These are phyloP conservation scores for Antheraea yamamai DNA, from an alignment of 2,888 invertebrate genomes.

Conservation along the genomic window DNA sequence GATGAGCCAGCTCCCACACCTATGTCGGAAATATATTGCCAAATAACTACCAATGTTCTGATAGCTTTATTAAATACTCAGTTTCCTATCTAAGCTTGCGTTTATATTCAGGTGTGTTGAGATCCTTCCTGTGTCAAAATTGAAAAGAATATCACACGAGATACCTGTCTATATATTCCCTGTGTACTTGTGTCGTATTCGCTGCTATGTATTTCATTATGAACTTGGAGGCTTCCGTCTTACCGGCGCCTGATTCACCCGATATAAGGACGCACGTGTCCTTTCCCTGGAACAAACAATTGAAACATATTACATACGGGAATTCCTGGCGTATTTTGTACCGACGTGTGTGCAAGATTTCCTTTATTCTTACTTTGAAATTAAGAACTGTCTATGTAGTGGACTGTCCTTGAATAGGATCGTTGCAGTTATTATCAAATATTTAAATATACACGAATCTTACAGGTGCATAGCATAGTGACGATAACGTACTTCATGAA, in stretches of 20 bases:
- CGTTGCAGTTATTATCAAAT: too few species aligned
- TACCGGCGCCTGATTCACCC: slow-evolving; percentile 98
- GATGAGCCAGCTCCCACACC: background rate
- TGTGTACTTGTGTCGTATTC: slow-evolving; percentile 95
- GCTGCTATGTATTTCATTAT: slow-evolving; percentile 99
- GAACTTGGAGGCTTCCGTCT: slow-evolving; percentile 99
- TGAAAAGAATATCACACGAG: background rate
- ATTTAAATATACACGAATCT: too few species aligned
- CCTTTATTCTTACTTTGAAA: too few species aligned
- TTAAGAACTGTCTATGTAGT: too few species aligned
- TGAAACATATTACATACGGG: background rate
- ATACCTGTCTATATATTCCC: slow-evolving; percentile 95
- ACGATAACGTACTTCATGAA: too few species aligned
- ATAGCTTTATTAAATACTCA: too few species aligned
- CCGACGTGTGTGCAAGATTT: too few species aligned
- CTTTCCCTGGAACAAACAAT: slow-evolving; percentile 80
- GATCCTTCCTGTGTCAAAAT: background rate
- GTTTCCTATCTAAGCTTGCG: background rate
- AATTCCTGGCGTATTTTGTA: background rate
- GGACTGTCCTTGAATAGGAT: too few species aligned
- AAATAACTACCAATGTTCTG: too few species aligned
- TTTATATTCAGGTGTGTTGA: background rate
- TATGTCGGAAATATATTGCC: too few species aligned
- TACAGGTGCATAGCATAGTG: too few species aligned
- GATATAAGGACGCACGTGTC: slow-evolving; percentile 99